phyloP scores from a whole-genome alignment of 2,797 vertebrate species.

The Borostomias antarcticus region DNA sequence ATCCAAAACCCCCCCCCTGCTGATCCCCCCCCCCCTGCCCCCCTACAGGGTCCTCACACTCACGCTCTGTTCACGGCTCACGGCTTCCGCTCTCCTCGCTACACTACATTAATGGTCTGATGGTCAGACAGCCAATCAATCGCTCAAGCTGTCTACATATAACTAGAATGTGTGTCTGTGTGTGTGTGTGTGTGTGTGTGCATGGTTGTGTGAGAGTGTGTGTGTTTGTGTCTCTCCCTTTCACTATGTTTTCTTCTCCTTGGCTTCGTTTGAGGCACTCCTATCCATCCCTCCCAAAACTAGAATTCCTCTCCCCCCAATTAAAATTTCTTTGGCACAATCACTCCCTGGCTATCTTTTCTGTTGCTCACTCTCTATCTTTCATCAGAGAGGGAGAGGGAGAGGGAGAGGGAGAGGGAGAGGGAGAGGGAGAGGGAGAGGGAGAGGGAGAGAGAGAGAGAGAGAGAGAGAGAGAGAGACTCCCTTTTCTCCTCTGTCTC shows the following conservation, averaged over 20 bases:
- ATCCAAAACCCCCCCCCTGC: neutral
- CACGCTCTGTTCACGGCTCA: neutral
- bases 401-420: neutral
- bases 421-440: constrained; percentile 1
- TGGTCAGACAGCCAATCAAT: constrained; percentile 37
- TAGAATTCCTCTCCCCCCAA: constrained; percentile 44
- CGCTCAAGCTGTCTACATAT: constrained; percentile 19
- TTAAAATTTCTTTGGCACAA: constrained; percentile 51
- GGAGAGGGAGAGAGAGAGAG: neutral
- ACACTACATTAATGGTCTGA: constrained; percentile 2
- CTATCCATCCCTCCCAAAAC: constrained; percentile 22
- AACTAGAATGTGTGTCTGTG: constrained; percentile 22
- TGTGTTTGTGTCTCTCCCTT: constrained; percentile 19
- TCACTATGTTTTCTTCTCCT: constrained; percentile 27
- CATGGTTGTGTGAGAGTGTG: neutral
- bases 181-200: constrained; percentile 26
- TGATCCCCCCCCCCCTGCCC: neutral
- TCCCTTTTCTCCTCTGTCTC: constrained; percentile 17
- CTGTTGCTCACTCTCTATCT: constrained; percentile 17
- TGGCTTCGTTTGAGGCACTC: constrained; percentile 26
- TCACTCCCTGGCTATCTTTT: constrained; percentile 43
- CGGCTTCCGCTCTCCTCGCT: constrained; percentile 1
- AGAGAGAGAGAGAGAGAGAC: neutral
- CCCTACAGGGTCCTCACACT: neutral
- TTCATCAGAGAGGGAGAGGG: constrained; percentile 19